A percentile compares a stretch with the other conserved stretches of the same genome.
phyloP scores from a whole-genome alignment of 1,140 invertebrate genomes.

The Pseudachorutes palmiensis region DNA sequence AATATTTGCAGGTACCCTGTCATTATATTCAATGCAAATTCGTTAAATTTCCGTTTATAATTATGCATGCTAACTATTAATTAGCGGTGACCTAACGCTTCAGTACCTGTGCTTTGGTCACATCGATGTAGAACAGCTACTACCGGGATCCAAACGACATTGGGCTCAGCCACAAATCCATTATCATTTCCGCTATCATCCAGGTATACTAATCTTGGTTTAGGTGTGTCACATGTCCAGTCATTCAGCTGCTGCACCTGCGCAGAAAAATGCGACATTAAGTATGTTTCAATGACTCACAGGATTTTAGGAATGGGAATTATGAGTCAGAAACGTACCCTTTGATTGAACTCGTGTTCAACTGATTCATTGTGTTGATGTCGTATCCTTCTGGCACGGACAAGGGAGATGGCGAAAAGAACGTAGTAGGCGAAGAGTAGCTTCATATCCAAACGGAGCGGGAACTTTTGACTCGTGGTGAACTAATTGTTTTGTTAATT shows the following conservation, averaged over 20 bases:
- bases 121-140: slow-evolving; percentile 16
- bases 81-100: not conserved
- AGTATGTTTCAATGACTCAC: not conserved
- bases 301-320: not conserved
- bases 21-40: too few relatives aligned
- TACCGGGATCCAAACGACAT: slow-evolving; percentile 8
- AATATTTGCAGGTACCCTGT: too few relatives aligned
- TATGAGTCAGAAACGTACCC: not conserved
- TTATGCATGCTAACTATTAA: not conserved
- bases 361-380: not conserved
- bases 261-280: not conserved
- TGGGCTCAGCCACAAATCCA: slow-evolving; percentile 3
- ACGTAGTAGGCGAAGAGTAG: too few relatives aligned
- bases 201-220: slow-evolving; percentile 10
- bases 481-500: too few relatives aligned
- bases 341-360: not conserved
- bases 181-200: not conserved
- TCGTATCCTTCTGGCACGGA: not conserved
- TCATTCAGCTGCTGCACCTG: not conserved
- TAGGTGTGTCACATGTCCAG: slow-evolving; percentile 12
- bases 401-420: not conserved
- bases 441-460: too few relatives aligned
- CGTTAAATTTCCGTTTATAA: too few relatives aligned
- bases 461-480: too few relatives aligned
- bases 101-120: slow-evolving; percentile 11